Evolutionary conservation across 1,140 invertebrate genomes (phyloP), one percentile per base, ranked within the genome.

Genomic region (Stegodyphus mimosarum): DNA sequence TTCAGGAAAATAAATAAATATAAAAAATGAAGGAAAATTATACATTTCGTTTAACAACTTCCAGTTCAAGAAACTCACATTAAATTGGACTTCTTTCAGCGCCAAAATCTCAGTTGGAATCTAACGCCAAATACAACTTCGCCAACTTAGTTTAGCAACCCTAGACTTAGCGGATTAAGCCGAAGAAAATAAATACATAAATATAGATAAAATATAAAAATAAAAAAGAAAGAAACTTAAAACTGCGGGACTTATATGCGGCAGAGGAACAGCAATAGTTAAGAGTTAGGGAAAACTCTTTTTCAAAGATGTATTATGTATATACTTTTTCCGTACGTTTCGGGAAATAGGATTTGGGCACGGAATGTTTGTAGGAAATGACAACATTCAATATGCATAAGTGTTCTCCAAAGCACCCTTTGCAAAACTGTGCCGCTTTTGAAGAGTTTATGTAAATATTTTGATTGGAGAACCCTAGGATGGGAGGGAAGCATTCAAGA

Each of bases 361-460:
- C 15, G 9, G 15, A 60, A 60, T 60, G 9, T 15, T 9, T 9
- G 9, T 10, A 60, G 55, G 55, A 60, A 60, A 60, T 60, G 55
- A 60, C 55, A 60, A 60, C 55, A 60, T 60, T 60, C 55, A 60
- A 60, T 60, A 60, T 60, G 55, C 55, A 60, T 60, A 60, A 60
- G 55, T 60, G 55, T 10, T 60, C 55, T 15, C 15, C 9, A 60
- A 60, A 60, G 55, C 9, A 60, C 15, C 55, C 55, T 60, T 60
- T 9, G 55, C 9, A 60, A 15, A 60, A 60, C 9, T 15, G 15
- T 60, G 55, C 55, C 9, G 55, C 55, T 60, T 60, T 60, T 60
- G 55, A 60, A 60, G 55, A 60, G 55, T 60, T 60, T 60, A 60
- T 60, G 55, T 60, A 60, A 60, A 60, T 60, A 60, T 60, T 60